Conservation (phyloP, 2,888 invertebrate genomes). For the Tiliacea aurago region DNA sequence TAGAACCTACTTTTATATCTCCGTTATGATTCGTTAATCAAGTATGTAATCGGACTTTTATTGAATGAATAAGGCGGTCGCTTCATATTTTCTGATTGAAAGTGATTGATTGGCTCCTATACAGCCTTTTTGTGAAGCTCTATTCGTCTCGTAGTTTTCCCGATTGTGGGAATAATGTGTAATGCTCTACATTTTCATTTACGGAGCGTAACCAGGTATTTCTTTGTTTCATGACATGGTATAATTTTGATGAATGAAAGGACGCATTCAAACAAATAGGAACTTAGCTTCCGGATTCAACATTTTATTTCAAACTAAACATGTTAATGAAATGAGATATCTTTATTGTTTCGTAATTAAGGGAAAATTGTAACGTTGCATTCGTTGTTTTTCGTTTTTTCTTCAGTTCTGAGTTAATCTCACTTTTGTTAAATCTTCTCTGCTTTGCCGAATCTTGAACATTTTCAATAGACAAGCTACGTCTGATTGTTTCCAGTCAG, state of each 20-base stretch:
- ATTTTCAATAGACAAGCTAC: constrained; percentile 40
- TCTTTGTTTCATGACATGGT: constrained; percentile 1
- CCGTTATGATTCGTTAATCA: constrained; percentile 42
- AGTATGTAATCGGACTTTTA: constrained; percentile 56
- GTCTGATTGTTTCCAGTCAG: constrained; percentile 51
- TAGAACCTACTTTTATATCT: constrained; percentile 18
- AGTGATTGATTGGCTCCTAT: constrained; percentile 55
- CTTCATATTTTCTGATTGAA: constrained; percentile 50
- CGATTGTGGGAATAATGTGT: constrained; percentile 33
- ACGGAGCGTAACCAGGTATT: not conserved
- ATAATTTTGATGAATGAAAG: not conserved
- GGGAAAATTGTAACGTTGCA: not conserved
- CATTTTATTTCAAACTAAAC: not conserved
- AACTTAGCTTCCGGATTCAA: not conserved
- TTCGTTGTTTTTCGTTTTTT: not conserved
- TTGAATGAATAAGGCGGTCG: constrained; percentile 40
- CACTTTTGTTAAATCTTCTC: constrained; percentile 1
- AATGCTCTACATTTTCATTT: constrained; percentile 7
- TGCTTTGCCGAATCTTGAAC: constrained; percentile 8
- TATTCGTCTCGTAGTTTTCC: constrained; percentile 35
- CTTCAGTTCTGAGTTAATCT: not conserved
- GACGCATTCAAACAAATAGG: not conserved
- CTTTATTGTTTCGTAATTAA: not conserved
- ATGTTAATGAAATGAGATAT: not conserved
- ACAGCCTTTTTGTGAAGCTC: constrained; percentile 21